Percentiles rank a stretch among this genome's conserved stretches.
Conservation (phyloP, 2,888 invertebrate genomes). For the Oeneis ivallda region DNA sequence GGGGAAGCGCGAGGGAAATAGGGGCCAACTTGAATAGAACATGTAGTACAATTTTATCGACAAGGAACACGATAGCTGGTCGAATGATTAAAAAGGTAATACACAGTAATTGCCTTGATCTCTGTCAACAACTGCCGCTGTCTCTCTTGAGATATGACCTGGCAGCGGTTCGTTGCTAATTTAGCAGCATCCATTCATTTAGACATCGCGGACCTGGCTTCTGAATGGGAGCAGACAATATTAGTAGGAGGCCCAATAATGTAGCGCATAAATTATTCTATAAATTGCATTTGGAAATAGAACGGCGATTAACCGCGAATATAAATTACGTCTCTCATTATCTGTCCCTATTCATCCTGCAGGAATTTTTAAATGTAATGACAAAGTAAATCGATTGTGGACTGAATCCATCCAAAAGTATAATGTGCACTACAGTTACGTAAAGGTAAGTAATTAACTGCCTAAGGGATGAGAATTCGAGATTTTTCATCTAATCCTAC, state of each 20-base stretch:
- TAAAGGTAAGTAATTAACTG: no score
- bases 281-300: slow-evolving; percentile 51
- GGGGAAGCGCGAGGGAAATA: no score
- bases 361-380: slow-evolving; percentile 48
- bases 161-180: slow-evolving; percentile 75
- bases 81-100: slow-evolving; percentile 47
- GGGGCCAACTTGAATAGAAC: no score
- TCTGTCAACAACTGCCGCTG: slow-evolving; percentile 64
- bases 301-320: slow-evolving; percentile 36
- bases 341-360: slow-evolving; percentile 48
- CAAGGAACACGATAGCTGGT: not conserved
- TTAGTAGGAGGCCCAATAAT: slow-evolving; percentile 46
- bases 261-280: slow-evolving; percentile 58
- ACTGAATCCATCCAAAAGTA: not conserved
- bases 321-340: slow-evolving; percentile 52
- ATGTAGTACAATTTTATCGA: not conserved
- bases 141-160: slow-evolving; percentile 72
- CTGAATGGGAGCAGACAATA: slow-evolving; percentile 68
- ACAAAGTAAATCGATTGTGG: slow-evolving; percentile 22
- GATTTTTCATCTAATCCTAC: no score
- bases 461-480: no score
- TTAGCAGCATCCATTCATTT: slow-evolving; percentile 77
- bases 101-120: slow-evolving; percentile 68
- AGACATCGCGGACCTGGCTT: slow-evolving; percentile 59
- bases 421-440: no score